These are phyloP conservation scores for Astyanax mexicanus DNA, from an alignment of 2,797 vertebrate genomes.

Conservation along the genomic window DNA sequence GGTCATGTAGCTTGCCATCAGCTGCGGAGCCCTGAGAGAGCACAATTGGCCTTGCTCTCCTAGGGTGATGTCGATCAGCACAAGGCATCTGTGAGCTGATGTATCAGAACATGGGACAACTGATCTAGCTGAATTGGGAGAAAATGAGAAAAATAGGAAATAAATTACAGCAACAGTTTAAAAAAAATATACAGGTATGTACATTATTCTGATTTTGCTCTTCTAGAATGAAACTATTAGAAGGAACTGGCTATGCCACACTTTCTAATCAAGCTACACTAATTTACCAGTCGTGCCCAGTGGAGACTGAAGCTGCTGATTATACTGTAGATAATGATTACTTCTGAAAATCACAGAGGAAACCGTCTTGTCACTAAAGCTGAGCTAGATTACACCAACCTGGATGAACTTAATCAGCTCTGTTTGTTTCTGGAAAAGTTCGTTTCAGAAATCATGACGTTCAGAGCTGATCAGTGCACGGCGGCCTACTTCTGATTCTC, in stretches of 20 bases:
- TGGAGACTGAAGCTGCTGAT: neutral
- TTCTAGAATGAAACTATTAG: neutral
- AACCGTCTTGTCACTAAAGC: neutral
- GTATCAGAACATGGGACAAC: too few relatives aligned
- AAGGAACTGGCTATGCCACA: neutral
- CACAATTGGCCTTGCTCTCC: too few relatives aligned
- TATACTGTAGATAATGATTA: neutral
- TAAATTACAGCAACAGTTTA: neutral
- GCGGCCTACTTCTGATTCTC: neutral
- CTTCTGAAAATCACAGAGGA: neutral
- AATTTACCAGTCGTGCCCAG: neutral
- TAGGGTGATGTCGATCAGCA: too few relatives aligned
- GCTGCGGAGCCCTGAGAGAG: too few relatives aligned
- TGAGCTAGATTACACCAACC: neutral
- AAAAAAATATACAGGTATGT: neutral
- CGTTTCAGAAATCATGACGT: neutral
- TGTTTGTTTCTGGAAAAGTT: neutral
- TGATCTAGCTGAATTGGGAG: too few relatives aligned
- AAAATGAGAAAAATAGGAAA: neutral
- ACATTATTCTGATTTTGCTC: neutral
- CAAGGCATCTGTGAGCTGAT: too few relatives aligned
- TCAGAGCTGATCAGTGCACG: neutral
- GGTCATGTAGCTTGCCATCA: too few relatives aligned
- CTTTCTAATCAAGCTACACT: neutral
- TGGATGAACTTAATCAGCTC: neutral